Base-by-base conservation (phyloP, 1,140 invertebrate genomes). In the Eumaeus atala region DNA sequence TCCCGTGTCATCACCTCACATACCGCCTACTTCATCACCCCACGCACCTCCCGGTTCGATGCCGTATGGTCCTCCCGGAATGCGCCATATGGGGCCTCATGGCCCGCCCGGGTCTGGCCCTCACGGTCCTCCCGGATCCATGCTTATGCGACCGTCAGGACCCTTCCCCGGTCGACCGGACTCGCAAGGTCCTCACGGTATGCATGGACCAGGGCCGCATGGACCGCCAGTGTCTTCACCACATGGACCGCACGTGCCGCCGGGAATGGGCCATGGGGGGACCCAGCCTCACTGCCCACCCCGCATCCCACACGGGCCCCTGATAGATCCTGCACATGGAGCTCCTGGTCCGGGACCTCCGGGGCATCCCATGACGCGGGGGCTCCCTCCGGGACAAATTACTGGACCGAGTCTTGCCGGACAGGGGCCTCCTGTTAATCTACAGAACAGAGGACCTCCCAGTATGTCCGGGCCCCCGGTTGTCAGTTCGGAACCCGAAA, bases 1-100 rank as follows among this genome's bases (percentile, higher is more conserved):
- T n/a, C 64, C 21, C 9, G 51, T 44, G 34, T 42, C 54, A 9
- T 61, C 38, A 10, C 57, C 59, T 34, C 57, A 53, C 63, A 18
- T 9, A 67, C 72, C 4, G 64, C 76, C 9, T 17, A 50, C 12
- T 49, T 56, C 47, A 38, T 67, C 62, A 44, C 64, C 56, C 35
- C 70, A 49, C 50, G 49, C 35, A 5, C 56, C 52, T 34, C 61
- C 48, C 21, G 40, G 49, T 18, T 50, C 54, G 9, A 62, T 48
- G 11, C 54, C 48, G 36, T 54, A 36, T 14, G 12, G 11, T 1
- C 12, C 38, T 14, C 38, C 14, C 40, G 40, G 9, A 1, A 44
- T 44, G 40, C 14, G 40, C 0, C 40, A 44, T 16, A 44, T 44
- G 5, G 50, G 34, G 14, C 48, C 51, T 53, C 54, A 51, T 33